Evolutionary conservation across 2,797 vertebrate genomes (phyloP), one percentile per base, ranked within the genome.

Genomic region (Pagetopsis macropterus): DNA sequence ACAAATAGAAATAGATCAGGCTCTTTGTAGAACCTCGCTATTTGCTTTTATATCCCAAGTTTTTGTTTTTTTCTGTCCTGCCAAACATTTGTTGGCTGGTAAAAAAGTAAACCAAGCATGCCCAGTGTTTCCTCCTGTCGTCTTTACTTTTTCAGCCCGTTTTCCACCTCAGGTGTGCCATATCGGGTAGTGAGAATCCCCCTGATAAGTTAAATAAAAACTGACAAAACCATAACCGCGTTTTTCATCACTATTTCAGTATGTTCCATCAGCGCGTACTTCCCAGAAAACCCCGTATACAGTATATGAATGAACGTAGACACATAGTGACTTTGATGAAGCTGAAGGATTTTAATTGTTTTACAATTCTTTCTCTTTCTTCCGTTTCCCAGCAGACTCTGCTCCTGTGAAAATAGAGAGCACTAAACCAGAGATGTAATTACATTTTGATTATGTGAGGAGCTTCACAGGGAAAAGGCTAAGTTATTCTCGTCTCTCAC

Each of bases 1-100:
- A 75, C 19, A 6, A 62, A 50, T 58, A 84, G 68, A 84, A 69
- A n/a, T 70, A 75, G 86, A 79, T 82, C 82, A 75, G 65, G 45
- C 65, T 81, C 60, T 64, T 70, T 60, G 45, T 72, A 76, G 72
- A 71, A 74, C 23, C 78, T 65, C n/a, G 2, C 63, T 70, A 75
- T 81, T 84, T 77, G 44, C 81, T 85, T 84, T 70, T 60, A 75
- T 81, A 57, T 56, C 61, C 54, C 54, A n/a, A 37, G 33, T 44
- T 58, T 51, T 75, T 11, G 10, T 3, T 27, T 44, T 45, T 19
- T 27, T 19, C 41, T 4, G 3, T 70, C 67, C 65, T 78, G 65
- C 79, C 85, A 88, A 86, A 87, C 87, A 81, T 88, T 81, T 89
- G 76, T 85, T 90, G 81, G 75, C 72, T 70, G 54, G 12, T 45